phyloP scores from a whole-genome alignment of 2,888 invertebrate genomes.

The Synanthedon myopaeformis region DNA sequence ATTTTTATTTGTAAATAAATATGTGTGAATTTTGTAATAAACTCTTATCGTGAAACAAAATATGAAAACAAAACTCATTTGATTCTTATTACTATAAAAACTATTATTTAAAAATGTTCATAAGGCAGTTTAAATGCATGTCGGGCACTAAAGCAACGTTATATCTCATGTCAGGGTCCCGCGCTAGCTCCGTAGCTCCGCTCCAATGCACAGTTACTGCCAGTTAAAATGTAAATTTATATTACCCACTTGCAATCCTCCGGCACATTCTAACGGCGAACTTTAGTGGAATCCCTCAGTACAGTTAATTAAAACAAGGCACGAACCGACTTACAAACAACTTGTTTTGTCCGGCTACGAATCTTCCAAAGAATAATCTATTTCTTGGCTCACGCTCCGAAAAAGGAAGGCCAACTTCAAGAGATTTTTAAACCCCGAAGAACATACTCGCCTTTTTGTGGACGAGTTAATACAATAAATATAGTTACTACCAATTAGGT shows the following conservation, averaged over 20 bases:
- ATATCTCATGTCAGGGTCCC: constrained; percentile 18
- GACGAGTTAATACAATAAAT: too few relatives aligned
- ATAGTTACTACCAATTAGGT: too few relatives aligned
- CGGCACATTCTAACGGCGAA: neutral
- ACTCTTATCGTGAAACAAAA: too few relatives aligned
- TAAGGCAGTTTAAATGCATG: constrained; percentile 42
- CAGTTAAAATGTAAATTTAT: constrained; percentile 39
- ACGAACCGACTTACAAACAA: constrained; percentile 2
- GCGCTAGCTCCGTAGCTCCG: constrained; percentile 10
- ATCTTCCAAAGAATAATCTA: too few relatives aligned
- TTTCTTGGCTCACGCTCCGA: too few relatives aligned
- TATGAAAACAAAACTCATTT: too few relatives aligned
- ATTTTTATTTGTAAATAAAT: too few relatives aligned
- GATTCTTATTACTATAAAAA: neutral
- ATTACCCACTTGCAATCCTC: constrained; percentile 10
- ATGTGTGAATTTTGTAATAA: too few relatives aligned
- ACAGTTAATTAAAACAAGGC: constrained; percentile 23
- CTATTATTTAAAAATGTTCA: constrained; percentile 21
- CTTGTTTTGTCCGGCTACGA: neutral
- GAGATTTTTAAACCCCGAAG: too few relatives aligned
- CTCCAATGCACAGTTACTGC: constrained; percentile 28
- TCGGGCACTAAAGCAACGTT: constrained; percentile 17
- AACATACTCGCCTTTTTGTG: too few relatives aligned
- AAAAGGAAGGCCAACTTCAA: too few relatives aligned
- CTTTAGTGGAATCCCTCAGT: constrained; percentile 14